A percentile compares a stretch with the other conserved stretches of the same genome.
Evolutionary conservation across 2,888 invertebrate species (phyloP).

Genomic region (Phyllotreta cruciferae): DNA sequence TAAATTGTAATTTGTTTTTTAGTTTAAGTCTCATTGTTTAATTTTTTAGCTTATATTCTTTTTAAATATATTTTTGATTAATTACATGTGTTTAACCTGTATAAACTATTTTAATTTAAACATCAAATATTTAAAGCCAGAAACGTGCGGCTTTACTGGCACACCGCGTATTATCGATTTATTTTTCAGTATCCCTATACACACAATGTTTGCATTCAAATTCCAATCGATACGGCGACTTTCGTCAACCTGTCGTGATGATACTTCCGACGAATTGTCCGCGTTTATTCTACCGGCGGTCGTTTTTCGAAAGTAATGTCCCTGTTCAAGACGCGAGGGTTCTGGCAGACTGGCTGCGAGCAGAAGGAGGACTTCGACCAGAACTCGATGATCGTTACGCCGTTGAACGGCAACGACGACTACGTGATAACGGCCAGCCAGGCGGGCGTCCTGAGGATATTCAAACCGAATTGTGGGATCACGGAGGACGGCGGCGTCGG

Average conservation of each 20-base stretch:
- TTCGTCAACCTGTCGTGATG: constrained; percentile 9
- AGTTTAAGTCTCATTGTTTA: too few relatives aligned
- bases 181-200: background rate
- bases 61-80: too few relatives aligned
- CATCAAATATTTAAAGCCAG: background rate
- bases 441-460: constrained; percentile 80
- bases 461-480: constrained; percentile 66
- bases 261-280: background rate
- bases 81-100: too few relatives aligned
- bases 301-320: constrained; percentile 73
- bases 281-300: too few relatives aligned
- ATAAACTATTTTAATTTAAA: too few relatives aligned
- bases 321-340: constrained; percentile 87
- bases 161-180: constrained; percentile 7
- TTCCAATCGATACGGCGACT: constrained; percentile 4
- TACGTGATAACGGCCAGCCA: constrained; percentile 83
- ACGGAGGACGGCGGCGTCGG: constrained; percentile 58
- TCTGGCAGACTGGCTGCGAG: constrained; percentile 83
- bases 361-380: constrained; percentile 65
- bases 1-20: too few relatives aligned
- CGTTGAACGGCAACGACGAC: constrained; percentile 69
- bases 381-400: constrained; percentile 61
- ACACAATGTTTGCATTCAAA: constrained; percentile 10
- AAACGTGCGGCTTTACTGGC: background rate
- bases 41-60: too few relatives aligned